phyloP scores from a whole-genome alignment of 2,888 invertebrate species.

The Ennomos erosarius region DNA sequence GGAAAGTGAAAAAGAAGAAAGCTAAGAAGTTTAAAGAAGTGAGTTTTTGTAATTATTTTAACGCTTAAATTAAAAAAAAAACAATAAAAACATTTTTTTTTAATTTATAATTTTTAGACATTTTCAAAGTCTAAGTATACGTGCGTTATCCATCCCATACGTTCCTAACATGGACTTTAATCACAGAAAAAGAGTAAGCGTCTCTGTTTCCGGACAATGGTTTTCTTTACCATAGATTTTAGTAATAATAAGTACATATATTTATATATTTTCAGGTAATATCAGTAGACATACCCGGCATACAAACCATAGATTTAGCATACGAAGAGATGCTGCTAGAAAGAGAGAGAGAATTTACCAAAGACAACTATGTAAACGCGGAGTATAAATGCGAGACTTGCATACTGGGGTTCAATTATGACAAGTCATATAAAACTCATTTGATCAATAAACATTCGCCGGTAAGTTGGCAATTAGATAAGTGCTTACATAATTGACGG shows the following conservation, averaged over 20 bases:
- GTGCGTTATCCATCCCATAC: no score
- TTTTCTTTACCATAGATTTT: no score
- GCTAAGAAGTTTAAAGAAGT: conserved; percentile 26
- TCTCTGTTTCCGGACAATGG: no score
- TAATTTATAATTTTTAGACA: no score
- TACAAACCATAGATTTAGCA: conserved; percentile 29
- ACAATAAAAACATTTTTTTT: no score
- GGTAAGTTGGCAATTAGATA: conserved; percentile 25
- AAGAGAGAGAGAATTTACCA: conserved; percentile 29
- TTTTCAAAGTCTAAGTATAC: no score
- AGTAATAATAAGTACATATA: no score
- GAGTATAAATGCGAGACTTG: conserved; percentile 40
- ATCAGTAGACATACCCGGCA: conserved; percentile 18
- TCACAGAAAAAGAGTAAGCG: no score
- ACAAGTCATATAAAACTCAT: conserved; percentile 35
- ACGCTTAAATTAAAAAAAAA: no score
- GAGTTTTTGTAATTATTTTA: neutral
- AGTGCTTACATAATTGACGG: no score
- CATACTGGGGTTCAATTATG: conserved; percentile 36
- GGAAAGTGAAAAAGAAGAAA: conserved; percentile 29
- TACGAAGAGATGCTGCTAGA: conserved; percentile 40
- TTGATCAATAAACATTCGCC: conserved; percentile 33
- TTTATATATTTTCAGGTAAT: conserved; percentile 19
- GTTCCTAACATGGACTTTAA: no score
- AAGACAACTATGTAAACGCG: conserved; percentile 30